phyloP scores from a whole-genome alignment of 64 coral and sea anemone genomes.

The Cladopsammia gracilis region DNA sequence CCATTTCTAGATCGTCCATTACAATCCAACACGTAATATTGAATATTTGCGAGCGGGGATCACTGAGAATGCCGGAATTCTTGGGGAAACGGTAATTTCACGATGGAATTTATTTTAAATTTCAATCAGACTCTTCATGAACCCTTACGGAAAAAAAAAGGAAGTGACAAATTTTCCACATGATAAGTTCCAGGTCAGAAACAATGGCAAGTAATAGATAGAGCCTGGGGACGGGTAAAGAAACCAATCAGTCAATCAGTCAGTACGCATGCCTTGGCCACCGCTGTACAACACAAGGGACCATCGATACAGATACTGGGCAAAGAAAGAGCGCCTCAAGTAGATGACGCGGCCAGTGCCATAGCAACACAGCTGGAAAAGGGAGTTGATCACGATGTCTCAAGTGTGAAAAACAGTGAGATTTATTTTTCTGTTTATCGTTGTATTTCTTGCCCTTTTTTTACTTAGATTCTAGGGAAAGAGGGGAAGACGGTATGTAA shows the following conservation, averaged over 20 bases:
- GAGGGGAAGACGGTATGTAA: too few relatives aligned
- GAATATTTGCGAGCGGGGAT: too few relatives aligned
- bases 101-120: too few relatives aligned
- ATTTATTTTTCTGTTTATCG: neutral
- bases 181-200: constrained; percentile 18
- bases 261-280: neutral
- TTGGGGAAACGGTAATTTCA: too few relatives aligned
- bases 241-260: neutral
- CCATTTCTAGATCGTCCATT: too few relatives aligned
- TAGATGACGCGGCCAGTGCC: constrained; percentile 10
- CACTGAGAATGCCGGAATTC: too few relatives aligned
- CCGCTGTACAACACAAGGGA: neutral
- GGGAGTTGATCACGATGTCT: neutral
- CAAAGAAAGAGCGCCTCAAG: constrained; percentile 43
- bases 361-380: constrained; percentile 31
- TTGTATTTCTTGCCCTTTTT: too few relatives aligned
- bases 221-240: constrained; percentile 5
- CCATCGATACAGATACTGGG: constrained; percentile 20
- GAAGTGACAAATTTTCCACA: too few relatives aligned
- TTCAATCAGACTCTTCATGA: too few relatives aligned
- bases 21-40: too few relatives aligned
- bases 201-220: constrained; percentile 33
- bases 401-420: neutral
- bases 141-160: too few relatives aligned
- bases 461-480: too few relatives aligned